phyloP scores from a whole-genome alignment of 2,888 invertebrate genomes.

The Drosophila neotestacea region DNA sequence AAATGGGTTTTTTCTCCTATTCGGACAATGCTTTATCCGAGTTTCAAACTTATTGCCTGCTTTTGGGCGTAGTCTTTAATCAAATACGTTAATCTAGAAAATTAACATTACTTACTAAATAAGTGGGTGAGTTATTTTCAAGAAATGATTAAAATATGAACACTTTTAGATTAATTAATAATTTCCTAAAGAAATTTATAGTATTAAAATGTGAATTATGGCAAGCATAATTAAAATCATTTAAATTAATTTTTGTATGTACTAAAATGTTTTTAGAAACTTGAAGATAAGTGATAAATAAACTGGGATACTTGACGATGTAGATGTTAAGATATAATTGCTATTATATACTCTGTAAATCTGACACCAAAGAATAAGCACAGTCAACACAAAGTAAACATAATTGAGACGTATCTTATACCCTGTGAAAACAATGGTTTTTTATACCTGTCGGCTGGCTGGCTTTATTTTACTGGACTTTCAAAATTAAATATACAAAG shows the following conservation, averaged over 20 bases:
- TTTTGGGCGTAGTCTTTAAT: constrained; percentile 19
- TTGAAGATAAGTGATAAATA: too few relatives aligned
- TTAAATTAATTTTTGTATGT: background rate
- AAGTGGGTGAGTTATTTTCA: constrained; percentile 5
- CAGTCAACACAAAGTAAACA: too few relatives aligned
- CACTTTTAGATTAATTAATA: background rate
- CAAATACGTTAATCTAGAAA: constrained; percentile 4
- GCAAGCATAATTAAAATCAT: background rate
- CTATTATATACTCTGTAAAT: too few relatives aligned
- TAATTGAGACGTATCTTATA: too few relatives aligned
- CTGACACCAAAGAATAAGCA: too few relatives aligned
- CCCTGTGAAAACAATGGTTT: too few relatives aligned
- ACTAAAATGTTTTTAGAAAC: too few relatives aligned
- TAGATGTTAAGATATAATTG: too few relatives aligned
- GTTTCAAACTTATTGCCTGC: constrained; percentile 11
- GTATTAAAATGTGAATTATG: background rate
- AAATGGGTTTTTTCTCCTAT: background rate
- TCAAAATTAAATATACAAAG: too few relatives aligned
- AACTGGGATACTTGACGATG: too few relatives aligned
- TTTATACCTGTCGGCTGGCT: too few relatives aligned
- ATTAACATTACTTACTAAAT: background rate
- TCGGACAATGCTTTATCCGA: constrained; percentile 8
- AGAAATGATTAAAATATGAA: background rate
- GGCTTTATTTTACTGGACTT: too few relatives aligned
- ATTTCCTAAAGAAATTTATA: background rate